phyloP scores from a whole-genome alignment of 2,113 vertebrate species.

The Cinclus mexicanus region DNA sequence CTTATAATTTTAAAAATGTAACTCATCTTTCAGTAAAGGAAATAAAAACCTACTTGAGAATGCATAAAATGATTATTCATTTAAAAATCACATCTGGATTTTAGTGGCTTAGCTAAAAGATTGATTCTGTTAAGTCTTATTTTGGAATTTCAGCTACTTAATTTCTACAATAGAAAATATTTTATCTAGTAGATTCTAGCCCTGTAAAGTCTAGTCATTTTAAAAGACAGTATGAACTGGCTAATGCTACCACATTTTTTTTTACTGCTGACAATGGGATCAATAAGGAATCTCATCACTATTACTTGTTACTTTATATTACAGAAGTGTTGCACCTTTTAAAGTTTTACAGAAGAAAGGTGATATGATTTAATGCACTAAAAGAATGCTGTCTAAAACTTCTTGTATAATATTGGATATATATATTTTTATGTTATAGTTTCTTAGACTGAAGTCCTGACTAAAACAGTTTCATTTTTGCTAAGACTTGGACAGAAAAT shows the following conservation, averaged over 20 bases:
- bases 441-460: neutral
- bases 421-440: neutral
- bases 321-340: neutral
- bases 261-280: neutral
- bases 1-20: neutral
- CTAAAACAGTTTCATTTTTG: neutral
- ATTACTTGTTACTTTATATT: neutral
- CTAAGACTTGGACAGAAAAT: neutral
- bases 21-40: neutral
- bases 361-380: neutral
- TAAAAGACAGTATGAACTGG: neutral
- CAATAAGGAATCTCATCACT: neutral
- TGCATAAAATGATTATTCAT: neutral
- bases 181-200: neutral
- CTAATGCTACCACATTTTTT: neutral
- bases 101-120: neutral
- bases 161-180: neutral
- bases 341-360: neutral
- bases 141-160: neutral
- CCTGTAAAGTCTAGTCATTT: neutral
- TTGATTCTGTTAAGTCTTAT: neutral
- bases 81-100: neutral
- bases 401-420: neutral
- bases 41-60: neutral
- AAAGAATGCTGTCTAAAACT: neutral